A percentile compares a stretch with the other conserved stretches of the same genome.
phyloP scores from a whole-genome alignment of 2,113 vertebrate species.

The Eptesicus fuscus region DNA sequence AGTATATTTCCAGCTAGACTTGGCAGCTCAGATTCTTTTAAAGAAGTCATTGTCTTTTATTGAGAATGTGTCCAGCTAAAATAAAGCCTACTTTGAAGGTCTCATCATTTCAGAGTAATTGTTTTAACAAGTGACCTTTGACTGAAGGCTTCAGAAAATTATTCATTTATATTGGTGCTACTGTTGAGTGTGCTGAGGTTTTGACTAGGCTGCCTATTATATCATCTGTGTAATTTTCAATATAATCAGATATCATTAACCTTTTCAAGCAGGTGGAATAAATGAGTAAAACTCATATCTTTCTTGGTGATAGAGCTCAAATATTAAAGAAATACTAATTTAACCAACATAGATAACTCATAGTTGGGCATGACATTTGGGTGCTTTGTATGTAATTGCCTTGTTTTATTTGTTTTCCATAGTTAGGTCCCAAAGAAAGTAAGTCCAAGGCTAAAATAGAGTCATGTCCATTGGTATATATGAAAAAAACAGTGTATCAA shows the following conservation, averaged over 20 bases:
- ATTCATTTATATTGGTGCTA: neutral
- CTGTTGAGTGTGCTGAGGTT: neutral
- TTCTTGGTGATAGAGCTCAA: neutral
- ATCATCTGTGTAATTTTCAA: slow-evolving; percentile 23
- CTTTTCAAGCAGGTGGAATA: slow-evolving; percentile 15
- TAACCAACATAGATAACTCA: neutral
- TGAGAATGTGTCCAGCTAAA: neutral
- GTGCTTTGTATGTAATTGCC: slow-evolving; percentile 7
- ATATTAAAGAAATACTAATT: neutral
- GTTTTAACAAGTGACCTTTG: slow-evolving; percentile 32
- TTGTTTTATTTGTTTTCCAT: slow-evolving; percentile 17
- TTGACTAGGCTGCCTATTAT: neutral
- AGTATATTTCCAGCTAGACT: slow-evolving; percentile 5
- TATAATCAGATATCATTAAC: neutral
- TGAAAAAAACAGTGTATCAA: neutral
- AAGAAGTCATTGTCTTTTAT: slow-evolving; percentile 6
- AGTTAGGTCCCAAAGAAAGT: slow-evolving; percentile 4
- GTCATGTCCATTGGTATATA: neutral
- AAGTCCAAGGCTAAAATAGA: slow-evolving; percentile 2
- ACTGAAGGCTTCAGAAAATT: slow-evolving; percentile 21
- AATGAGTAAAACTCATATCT: neutral
- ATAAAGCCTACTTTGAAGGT: slow-evolving; percentile 6
- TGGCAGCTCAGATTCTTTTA: neutral
- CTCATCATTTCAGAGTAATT: slow-evolving; percentile 39
- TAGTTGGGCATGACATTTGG: neutral